Base-by-base conservation (phyloP, 2,113 vertebrate species). In the Ochotona princeps region DNA sequence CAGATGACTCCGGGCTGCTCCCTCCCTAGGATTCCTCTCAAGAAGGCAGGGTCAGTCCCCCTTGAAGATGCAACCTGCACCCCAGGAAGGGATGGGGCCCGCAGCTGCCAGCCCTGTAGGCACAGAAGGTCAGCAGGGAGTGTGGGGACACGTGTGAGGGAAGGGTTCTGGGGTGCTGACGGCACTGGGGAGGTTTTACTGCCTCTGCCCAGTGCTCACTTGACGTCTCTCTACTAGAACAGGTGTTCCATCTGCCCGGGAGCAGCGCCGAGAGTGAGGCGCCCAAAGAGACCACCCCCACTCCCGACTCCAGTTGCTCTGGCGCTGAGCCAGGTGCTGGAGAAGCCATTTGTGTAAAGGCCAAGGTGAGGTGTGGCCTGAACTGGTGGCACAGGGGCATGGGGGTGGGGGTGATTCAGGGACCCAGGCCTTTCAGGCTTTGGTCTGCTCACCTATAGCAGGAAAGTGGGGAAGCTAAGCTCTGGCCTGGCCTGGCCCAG, bases 281-380 rank as follows among this genome's bases (percentile, higher is more conserved):
- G 63, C 38, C 35, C 78, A 73, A 32, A 28, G 66, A 75, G 35
- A 3, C 66, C 30, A 20, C 67, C 75, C 74, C 51, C 49, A 32
- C 4, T 6, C 38, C 38, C 38, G 38, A 44, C 38, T 44, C 38
- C 38, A 6, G 38, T 44, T 44, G 38, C 38, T 6, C 38, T 44
- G 38, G 28, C 3, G 35, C 35, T 25, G 30, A 74, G 14, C 82
- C 61, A 66, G 47, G 49, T 6, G 26, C 69, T 14, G 0, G 3
- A 69, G 26, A 51, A 38, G 35, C 0, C 0, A 66, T 14, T 51
- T 4, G 66, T 6, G 30, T 6, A 44, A 44, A 44, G 38, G 38
- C 38, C 38, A 44, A 44, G 15, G 35, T 0, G 2, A 60, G 2
- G 1, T 51, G 69, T 61, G 21, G 15, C 25, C 30, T n/a, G 2